phyloP scores from a whole-genome alignment of 2,113 vertebrate species.

The Tiliqua scincoides region DNA sequence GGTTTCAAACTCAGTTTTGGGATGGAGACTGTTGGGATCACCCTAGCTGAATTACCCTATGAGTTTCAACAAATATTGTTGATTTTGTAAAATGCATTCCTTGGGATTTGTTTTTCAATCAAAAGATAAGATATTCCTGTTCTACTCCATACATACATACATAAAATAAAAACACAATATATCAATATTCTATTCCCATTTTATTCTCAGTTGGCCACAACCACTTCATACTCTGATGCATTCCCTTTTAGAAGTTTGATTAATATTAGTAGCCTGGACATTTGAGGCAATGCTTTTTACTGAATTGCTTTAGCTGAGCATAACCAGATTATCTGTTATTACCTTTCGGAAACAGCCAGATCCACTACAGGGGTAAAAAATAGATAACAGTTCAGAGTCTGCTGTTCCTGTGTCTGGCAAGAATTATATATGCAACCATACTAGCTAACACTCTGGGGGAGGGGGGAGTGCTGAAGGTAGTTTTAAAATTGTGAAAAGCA shows the following conservation, averaged over 20 bases:
- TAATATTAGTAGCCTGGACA: slow-evolving; percentile 46
- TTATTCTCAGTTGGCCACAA: background rate
- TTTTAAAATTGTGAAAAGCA: background rate
- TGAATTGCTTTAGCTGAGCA: slow-evolving; percentile 48
- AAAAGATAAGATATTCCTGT: background rate
- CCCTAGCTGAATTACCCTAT: background rate
- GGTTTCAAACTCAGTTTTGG: background rate
- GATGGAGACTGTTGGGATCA: background rate
- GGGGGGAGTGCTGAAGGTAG: background rate
- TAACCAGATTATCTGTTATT: slow-evolving; percentile 61
- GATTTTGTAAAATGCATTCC: background rate
- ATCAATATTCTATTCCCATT: background rate
- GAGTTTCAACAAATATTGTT: too few relatives aligned
- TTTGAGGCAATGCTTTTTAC: slow-evolving; percentile 51
- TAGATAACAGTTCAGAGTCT: slow-evolving; percentile 41
- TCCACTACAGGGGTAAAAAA: slow-evolving; percentile 1
- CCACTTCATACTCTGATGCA: slow-evolving; percentile 41
- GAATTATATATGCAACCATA: slow-evolving; percentile 20
- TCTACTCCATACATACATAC: background rate
- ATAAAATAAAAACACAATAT: background rate
- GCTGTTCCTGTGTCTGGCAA: slow-evolving; percentile 23
- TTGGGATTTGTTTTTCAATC: background rate
- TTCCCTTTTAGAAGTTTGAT: slow-evolving; percentile 20
- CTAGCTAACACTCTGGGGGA: background rate
- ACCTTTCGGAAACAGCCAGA: slow-evolving; percentile 50